phyloP scores from a whole-genome alignment of 2,888 invertebrate species.

The Oscheius sp. region DNA sequence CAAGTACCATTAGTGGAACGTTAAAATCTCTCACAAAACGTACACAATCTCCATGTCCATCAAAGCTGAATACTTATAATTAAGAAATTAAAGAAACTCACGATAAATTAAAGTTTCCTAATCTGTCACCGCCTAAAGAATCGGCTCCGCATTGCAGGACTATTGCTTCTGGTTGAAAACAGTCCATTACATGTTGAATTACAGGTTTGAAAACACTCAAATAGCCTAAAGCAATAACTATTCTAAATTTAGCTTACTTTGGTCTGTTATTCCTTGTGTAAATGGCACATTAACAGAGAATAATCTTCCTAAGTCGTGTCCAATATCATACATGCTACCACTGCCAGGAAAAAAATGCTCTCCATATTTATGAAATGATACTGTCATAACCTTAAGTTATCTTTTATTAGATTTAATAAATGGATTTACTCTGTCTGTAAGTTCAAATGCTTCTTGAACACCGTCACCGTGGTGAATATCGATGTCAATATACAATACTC shows the following conservation, averaged over 20 bases:
- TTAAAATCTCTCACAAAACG: constrained; percentile 90
- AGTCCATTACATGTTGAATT: constrained; percentile 88
- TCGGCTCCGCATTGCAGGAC: constrained; percentile 96
- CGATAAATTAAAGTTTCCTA: constrained; percentile 90
- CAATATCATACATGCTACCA: constrained; percentile 98
- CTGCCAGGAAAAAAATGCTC: constrained; percentile 98
- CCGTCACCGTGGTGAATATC: constrained; percentile 88
- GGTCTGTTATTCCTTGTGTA: constrained; percentile 95
- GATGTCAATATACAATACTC: constrained; percentile 94
- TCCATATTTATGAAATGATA: constrained; percentile 93
- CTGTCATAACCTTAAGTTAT: constrained; percentile 92
- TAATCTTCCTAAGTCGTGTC: constrained; percentile 86
- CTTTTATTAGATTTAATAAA: background rate
- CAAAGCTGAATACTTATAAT: constrained; percentile 50
- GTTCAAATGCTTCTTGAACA: constrained; percentile 69
- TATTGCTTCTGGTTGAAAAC: constrained; percentile 91
- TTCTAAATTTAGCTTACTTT: constrained; percentile 67
- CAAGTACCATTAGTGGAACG: constrained; percentile 89
- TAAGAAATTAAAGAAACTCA: background rate
- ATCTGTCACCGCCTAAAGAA: constrained; percentile 89
- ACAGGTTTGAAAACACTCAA: constrained; percentile 85
- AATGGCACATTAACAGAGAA: constrained; percentile 98
- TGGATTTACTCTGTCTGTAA: constrained; percentile 63
- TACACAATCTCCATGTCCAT: constrained; percentile 82
- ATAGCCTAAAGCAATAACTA: constrained; percentile 75